A percentile compares a stretch with the other conserved stretches of the same genome.
Evolutionary conservation across 64 coral and sea anemone genomes (phyloP).

Genomic region (Actinia equina): DNA sequence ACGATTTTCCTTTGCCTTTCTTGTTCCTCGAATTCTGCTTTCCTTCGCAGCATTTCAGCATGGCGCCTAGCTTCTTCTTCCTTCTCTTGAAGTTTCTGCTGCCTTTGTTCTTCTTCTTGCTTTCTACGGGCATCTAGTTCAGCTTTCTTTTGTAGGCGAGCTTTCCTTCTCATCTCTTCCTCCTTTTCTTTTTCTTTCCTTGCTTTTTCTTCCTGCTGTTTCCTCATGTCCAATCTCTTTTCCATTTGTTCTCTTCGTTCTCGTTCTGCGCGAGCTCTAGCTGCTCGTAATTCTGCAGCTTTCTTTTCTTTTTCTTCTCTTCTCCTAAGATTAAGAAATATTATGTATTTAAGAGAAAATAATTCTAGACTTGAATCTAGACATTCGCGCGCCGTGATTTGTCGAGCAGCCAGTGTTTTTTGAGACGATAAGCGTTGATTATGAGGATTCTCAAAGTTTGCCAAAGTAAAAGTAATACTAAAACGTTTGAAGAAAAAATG

Average conservation of each 20-base stretch:
- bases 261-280: constrained; percentile 43
- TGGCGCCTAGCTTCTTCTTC: constrained; percentile 77
- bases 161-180: constrained; percentile 75
- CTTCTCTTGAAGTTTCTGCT: constrained; percentile 58
- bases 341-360: no score
- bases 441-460: no score
- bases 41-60: constrained; percentile 53
- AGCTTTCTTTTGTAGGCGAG: constrained; percentile 59
- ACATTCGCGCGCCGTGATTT: no score
- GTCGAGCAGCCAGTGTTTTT: no score
- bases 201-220: constrained; percentile 59
- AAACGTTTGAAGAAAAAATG: background rate
- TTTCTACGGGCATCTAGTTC: constrained; percentile 74
- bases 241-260: constrained; percentile 66
- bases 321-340: constrained; percentile 33
- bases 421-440: no score
- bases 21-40: constrained; percentile 84
- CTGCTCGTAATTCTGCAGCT: constrained; percentile 64
- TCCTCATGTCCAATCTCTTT: constrained; percentile 54
- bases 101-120: constrained; percentile 75
- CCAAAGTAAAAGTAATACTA: no score
- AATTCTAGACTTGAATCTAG: no score
- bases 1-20: constrained; percentile 78
- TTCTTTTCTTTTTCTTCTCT: constrained; percentile 74
- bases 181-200: constrained; percentile 79